Base-by-base conservation (phyloP, 2,797 vertebrate species). In the Coilia nasus region DNA sequence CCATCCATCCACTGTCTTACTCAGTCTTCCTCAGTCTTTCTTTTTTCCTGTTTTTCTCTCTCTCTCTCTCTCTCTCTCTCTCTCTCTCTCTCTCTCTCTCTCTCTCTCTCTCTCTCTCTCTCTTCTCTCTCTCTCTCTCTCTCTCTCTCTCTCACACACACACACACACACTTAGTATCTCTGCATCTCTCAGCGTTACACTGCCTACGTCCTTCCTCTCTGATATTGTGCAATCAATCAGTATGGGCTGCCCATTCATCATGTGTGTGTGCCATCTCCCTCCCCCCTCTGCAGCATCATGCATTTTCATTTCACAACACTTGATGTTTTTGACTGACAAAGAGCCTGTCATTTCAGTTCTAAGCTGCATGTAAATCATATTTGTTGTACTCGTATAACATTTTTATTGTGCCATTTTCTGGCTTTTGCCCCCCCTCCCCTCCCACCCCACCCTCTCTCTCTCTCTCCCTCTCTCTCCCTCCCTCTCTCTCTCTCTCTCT, bases 81-180 rank as follows among this genome's bases (percentile, higher is more conserved):
- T 7, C 4, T 60, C 23, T 64, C 23, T 25, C n/a, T 54, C 81
- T 75, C 64, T 31, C 3, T 23, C 83, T 64, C 23, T 25, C n/a
- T 54, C 81, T 75, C 64, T 31, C 3, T 23, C 83, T 64, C 23
- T 25, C 6, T 54, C 64, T 60, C 19, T 60, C 19, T n/a, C 19
- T 60, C 3, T 60, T n/a, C 21, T 60, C 5, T 60, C 2, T n/a
- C 21, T 80, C 21, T 60, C 4, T 7, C 4, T 60, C 23, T 64
- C 23, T 25, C n/a, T 54, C 81, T 75, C 64, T 31, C 3, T 23
- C 83, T n/a, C 86, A 31, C 83, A 84, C 83, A 50, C 75, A 57
- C 78, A 71, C 46, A 44, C 78, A 84, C 59, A 9, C 80, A 60
- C 56, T 10, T 56, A 23, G 46, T 56, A 25, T 31, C 64, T 60